Percentiles rank a stretch among this genome's conserved stretches.
Conservation (phyloP, 2,113 vertebrate genomes). For the Saguinus midas region DNA sequence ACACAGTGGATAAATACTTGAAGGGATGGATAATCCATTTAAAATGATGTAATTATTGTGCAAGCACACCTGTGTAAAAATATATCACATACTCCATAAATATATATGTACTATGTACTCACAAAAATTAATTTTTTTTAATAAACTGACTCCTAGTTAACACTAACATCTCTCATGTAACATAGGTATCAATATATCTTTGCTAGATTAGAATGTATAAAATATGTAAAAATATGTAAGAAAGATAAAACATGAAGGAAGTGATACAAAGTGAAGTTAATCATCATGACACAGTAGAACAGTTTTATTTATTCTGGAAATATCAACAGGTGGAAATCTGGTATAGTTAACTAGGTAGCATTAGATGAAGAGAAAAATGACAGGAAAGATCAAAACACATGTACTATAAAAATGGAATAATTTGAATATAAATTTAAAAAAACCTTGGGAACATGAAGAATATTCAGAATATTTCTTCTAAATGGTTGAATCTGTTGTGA, state of each 20-base stretch:
- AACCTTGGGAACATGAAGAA: neutral
- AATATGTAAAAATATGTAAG: neutral
- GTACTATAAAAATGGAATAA: neutral
- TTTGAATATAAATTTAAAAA: conserved; percentile 4
- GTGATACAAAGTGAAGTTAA: neutral
- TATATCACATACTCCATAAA: too few relatives aligned
- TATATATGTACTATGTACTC: too few relatives aligned
- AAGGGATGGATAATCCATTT: too few relatives aligned
- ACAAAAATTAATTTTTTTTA: too few relatives aligned
- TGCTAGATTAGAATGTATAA: neutral
- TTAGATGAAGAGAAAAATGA: neutral
- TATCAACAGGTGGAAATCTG: neutral
- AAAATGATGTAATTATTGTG: too few relatives aligned
- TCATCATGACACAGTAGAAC: neutral
- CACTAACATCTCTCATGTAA: neutral
- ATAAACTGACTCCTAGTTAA: neutral
- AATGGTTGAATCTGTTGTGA: neutral
- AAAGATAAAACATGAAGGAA: neutral
- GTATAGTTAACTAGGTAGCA: neutral
- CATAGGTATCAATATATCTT: neutral
- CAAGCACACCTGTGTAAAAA: too few relatives aligned
- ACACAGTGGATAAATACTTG: too few relatives aligned
- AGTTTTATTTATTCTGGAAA: neutral
- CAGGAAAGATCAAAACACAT: neutral
- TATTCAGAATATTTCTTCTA: neutral